Percentiles rank a stretch among this genome's conserved stretches.
phyloP scores from a whole-genome alignment of 2,888 invertebrate species.

The Lampropteryx suffumata region DNA sequence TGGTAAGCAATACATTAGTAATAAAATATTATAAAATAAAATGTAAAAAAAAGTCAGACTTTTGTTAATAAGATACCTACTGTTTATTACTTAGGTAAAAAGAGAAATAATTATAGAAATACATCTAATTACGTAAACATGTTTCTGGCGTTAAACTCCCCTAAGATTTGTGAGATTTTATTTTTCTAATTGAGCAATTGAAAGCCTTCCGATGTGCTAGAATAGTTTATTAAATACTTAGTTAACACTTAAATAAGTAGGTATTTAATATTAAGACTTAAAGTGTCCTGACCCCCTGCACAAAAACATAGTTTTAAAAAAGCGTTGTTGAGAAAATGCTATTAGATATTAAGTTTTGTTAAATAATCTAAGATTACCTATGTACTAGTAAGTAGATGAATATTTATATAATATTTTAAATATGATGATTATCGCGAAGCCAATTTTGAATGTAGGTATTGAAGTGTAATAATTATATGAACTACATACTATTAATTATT shows the following conservation, averaged over 20 bases:
- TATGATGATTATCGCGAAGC: slow-evolving; percentile 11
- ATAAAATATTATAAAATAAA: background rate
- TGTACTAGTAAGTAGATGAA: background rate
- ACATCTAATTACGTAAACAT: too few species aligned
- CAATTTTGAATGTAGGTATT: background rate
- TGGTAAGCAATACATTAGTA: slow-evolving; percentile 54
- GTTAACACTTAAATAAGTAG: background rate
- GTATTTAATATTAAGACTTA: background rate
- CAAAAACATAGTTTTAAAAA: background rate
- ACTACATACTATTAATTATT: too few species aligned
- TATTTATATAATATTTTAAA: background rate
- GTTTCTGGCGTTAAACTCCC: background rate
- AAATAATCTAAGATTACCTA: background rate
- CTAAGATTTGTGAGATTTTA: background rate
- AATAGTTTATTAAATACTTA: background rate
- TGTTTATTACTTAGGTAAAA: too few species aligned
- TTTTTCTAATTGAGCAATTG: background rate
- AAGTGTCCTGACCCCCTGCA: slow-evolving; percentile 16
- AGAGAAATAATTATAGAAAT: too few species aligned
- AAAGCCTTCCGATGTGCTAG: background rate
- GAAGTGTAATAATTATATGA: too few species aligned
- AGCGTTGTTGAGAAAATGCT: background rate
- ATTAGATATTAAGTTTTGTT: background rate
- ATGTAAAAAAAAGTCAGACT: slow-evolving; percentile 8
- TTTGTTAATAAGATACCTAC: background rate